phyloP scores from a whole-genome alignment of 2,888 invertebrate species.

The Mellilla xanthometata region DNA sequence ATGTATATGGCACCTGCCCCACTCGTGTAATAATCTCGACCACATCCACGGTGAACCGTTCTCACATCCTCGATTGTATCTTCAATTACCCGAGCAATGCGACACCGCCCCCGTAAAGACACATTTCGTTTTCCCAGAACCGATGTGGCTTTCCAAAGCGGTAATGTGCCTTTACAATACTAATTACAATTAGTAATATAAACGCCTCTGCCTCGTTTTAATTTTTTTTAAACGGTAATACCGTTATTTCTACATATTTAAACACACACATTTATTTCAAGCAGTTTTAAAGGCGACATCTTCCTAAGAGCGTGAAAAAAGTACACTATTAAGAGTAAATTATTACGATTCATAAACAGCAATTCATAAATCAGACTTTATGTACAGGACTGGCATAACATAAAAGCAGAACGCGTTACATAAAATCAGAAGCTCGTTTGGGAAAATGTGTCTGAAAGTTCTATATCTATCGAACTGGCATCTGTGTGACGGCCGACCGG shows the following conservation, averaged over 20 bases:
- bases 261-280: too few species aligned
- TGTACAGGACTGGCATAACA: constrained; percentile 4
- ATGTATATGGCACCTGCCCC: not conserved
- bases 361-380: constrained; percentile 16
- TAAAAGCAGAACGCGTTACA: constrained; percentile 9
- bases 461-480: not conserved
- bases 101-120: constrained; percentile 16
- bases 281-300: too few species aligned
- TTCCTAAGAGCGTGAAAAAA: too few species aligned
- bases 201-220: constrained; percentile 17
- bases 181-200: too few species aligned
- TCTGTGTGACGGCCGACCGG: not conserved
- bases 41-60: too few species aligned
- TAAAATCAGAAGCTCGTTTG: constrained; percentile 10
- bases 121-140: constrained; percentile 28
- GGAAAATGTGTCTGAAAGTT: constrained; percentile 6
- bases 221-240: constrained; percentile 28
- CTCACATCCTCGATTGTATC: constrained; percentile 10
- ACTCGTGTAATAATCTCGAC: too few species aligned
- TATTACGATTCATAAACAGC: not conserved
- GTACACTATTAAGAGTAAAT: too few species aligned
- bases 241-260: not conserved
- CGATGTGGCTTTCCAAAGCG: constrained; percentile 29
- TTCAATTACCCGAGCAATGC: constrained; percentile 16
- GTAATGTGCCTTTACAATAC: constrained; percentile 15